Conservation (phyloP, 1,140 invertebrate genomes). For the Bombus balteatus region DNA sequence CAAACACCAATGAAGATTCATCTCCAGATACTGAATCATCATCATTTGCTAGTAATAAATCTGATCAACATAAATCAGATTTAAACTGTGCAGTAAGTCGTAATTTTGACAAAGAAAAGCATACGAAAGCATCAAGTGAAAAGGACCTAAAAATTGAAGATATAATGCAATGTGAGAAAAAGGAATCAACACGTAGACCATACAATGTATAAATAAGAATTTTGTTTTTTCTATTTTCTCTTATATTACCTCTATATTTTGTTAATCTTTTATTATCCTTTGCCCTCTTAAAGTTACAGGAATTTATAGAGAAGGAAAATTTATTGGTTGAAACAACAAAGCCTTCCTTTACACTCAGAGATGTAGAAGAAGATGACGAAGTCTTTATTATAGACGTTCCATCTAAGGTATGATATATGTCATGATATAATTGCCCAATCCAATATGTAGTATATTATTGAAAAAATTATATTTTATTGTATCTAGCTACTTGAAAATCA, state of each 20-base stretch:
- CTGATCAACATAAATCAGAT: background rate
- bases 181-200: background rate
- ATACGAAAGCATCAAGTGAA: background rate
- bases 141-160: too few relatives aligned
- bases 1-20: background rate
- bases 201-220: slow-evolving; percentile 21
- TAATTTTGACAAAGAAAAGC: background rate
- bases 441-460: background rate
- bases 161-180: background rate
- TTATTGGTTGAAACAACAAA: background rate
- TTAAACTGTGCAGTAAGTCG: background rate
- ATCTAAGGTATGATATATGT: slow-evolving; percentile 10
- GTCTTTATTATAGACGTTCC: slow-evolving; percentile 35
- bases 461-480: background rate
- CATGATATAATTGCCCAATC: background rate
- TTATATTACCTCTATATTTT: background rate
- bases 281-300: slow-evolving; percentile 21
- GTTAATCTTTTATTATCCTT: background rate
- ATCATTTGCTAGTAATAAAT: background rate
- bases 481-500: slow-evolving; percentile 11
- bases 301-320: slow-evolving; percentile 8
- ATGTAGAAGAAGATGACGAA: slow-evolving; percentile 19
- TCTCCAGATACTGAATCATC: background rate
- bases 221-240: background rate
- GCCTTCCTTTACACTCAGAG: slow-evolving; percentile 19